Evolutionary conservation across 2,888 invertebrate species (phyloP).

Genomic region (Priocnemis perturbator): DNA sequence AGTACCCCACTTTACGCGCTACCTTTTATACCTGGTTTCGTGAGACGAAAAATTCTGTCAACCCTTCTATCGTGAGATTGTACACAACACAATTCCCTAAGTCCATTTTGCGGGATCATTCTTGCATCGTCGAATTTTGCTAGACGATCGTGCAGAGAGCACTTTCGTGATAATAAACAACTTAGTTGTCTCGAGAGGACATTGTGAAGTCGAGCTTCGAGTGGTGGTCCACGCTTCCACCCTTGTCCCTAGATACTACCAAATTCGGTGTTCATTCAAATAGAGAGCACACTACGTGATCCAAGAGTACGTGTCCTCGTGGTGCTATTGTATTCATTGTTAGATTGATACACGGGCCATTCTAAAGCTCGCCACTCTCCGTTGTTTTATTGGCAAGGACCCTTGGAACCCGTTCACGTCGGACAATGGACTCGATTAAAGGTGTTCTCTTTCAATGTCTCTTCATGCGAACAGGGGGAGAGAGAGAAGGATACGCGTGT

Average conservation of each 20-base stretch:
- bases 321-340: conserved; percentile 44
- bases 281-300: background rate
- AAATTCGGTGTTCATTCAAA: conserved; percentile 5
- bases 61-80: too few species aligned
- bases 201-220: too few species aligned
- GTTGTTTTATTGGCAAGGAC: conserved; percentile 39
- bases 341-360: conserved; percentile 42
- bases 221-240: background rate
- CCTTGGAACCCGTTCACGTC: conserved; percentile 5
- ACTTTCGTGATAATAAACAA: too few species aligned
- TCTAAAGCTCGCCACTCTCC: conserved; percentile 34
- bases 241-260: background rate
- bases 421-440: conserved; percentile 48
- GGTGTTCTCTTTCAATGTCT: background rate
- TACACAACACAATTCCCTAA: too few species aligned
- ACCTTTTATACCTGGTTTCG: too few species aligned
- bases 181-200: too few species aligned
- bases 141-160: too few species aligned
- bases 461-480: too few species aligned
- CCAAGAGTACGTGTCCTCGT: conserved; percentile 9
- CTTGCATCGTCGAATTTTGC: too few species aligned
- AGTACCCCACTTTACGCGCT: too few species aligned
- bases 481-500: background rate
- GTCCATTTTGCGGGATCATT: too few species aligned
- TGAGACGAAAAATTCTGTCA: too few species aligned